A percentile compares a stretch with the other conserved stretches of the same genome.
Conservation (phyloP, 2,888 invertebrate species). For the Phlogophora meticulosa region DNA sequence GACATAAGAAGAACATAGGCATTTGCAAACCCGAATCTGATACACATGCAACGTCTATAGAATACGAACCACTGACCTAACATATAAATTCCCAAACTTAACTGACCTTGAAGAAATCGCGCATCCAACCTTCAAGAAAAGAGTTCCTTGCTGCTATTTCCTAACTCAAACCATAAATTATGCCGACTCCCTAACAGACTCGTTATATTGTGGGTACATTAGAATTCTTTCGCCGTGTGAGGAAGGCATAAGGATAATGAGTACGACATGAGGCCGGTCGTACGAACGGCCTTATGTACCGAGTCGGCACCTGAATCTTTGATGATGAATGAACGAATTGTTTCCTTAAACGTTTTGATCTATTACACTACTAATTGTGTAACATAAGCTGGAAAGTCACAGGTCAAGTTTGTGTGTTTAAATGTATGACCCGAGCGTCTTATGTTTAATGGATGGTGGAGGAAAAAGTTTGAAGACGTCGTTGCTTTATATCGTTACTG, state of each 20-base stretch:
- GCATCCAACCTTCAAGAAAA: conserved; percentile 47
- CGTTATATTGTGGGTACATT: conserved; percentile 45
- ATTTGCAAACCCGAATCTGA: conserved; percentile 28
- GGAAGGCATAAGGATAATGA: conserved; percentile 84
- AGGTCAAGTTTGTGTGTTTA: conserved; percentile 52
- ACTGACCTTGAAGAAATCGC: conserved; percentile 51
- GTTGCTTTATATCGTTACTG: conserved; percentile 27
- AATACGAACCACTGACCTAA: conserved; percentile 6
- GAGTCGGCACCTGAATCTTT: conserved; percentile 73
- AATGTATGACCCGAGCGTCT: conserved; percentile 14
- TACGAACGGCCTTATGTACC: conserved; percentile 70
- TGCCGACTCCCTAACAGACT: conserved; percentile 19
- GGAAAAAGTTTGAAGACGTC: conserved; percentile 45
- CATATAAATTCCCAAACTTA: conserved; percentile 14
- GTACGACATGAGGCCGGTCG: conserved; percentile 64
- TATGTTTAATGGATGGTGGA: conserved; percentile 35
- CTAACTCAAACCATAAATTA: conserved; percentile 60
- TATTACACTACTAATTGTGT: conserved; percentile 51
- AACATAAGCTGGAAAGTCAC: conserved; percentile 55
- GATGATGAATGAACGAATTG: conserved; percentile 73
- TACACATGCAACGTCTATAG: not conserved
- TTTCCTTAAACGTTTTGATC: conserved; percentile 69
- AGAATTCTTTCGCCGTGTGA: conserved; percentile 68
- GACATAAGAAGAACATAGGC: conserved; percentile 3
- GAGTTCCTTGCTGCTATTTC: conserved; percentile 56